Base-by-base conservation (phyloP, 2,113 vertebrate genomes). In the Tylochromis polylepis region DNA sequence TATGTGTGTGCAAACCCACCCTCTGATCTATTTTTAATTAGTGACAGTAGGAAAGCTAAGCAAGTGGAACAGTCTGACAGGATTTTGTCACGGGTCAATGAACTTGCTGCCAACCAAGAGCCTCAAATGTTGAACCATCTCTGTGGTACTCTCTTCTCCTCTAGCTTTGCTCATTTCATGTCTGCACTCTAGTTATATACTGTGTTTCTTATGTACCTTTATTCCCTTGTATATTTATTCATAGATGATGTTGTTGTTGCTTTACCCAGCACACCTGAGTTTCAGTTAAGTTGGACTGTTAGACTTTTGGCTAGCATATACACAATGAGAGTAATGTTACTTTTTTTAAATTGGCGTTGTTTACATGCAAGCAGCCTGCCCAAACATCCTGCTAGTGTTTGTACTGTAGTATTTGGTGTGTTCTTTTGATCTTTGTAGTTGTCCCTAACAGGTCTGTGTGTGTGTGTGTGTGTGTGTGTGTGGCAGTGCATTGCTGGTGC, bases 11-110 rank as follows among this genome's bases (percentile, higher is more conserved):
- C 31, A 72, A 79, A 6, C 22, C 53, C 15, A 22, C 20, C 60
- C 56, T 57, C 72, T 87, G 72, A 88, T 90, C 65, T 89, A 67
- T 83, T 89, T 91, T 89, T 87, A 86, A 88, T 83, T 85, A 49
- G 75, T 87, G 84, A 67, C 65, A 79, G 75, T 87, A 38, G 67
- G 75, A 81, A 89, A 91, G 78, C 56, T 57, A 60, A 91, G 51
- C 60, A 67, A 80, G 82, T 92, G 10, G 34, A 90, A 82, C 79
- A 82, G 67, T 59, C 84, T 81, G 59, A 15, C 20, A 83, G 58
- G 78, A 77, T 85, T 82, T 65, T 57, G 31, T 79, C n/a, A 49
- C 10, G n/a, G 75, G 20, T 85, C 78, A 87, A 15, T 84, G 59
- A 41, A 59, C 29, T 1, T 11, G 7, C 36, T 53, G 53, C n/a